These are phyloP conservation scores for Siphamia tubifer DNA, from an alignment of 2,113 vertebrate genomes.

Conservation along the genomic window DNA sequence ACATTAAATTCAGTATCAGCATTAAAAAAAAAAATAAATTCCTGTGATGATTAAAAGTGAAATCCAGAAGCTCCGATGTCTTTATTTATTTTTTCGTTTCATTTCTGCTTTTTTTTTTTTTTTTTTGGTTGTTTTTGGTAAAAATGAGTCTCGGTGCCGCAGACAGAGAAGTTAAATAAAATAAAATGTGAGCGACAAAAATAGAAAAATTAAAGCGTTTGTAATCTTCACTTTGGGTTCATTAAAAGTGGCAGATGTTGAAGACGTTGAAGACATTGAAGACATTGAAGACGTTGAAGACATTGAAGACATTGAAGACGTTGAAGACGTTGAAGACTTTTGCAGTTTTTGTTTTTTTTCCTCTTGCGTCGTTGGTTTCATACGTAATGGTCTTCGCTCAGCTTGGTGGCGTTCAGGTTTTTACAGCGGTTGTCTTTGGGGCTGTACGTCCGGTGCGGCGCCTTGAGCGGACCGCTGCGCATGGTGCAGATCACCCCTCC, in stretches of 20 bases:
- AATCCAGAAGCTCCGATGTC: conserved; percentile 19
- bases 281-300: conserved; percentile 62
- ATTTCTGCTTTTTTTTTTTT: conserved; percentile 23
- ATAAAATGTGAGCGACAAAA: conserved; percentile 34
- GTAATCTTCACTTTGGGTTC: conserved; percentile 56
- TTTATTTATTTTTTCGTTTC: conserved; percentile 45
- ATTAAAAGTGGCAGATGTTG: conserved; percentile 62
- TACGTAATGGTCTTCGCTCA: conserved; percentile 79
- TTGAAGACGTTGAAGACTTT: conserved; percentile 55
- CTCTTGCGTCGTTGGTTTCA: conserved; percentile 15
- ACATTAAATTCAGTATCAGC: conserved; percentile 25
- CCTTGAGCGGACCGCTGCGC: conserved; percentile 78
- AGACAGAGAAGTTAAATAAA: conserved; percentile 77
- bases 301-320: conserved; percentile 60
- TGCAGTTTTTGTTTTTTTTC: conserved; percentile 30
- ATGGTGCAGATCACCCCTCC: conserved; percentile 72
- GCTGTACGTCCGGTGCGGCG: conserved; percentile 84
- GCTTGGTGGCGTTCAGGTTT: conserved; percentile 81
- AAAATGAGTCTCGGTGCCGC: conserved; percentile 82
- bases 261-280: no score
- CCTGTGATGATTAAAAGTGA: background rate
- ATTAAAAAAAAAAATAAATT: conserved; percentile 64
- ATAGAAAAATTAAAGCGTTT: conserved; percentile 41
- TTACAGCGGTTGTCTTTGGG: conserved; percentile 93
- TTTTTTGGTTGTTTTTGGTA: conserved; percentile 52